Evolutionary conservation across 2,888 invertebrate genomes (phyloP).

Genomic region (Cylindroiulus punctatus): DNA sequence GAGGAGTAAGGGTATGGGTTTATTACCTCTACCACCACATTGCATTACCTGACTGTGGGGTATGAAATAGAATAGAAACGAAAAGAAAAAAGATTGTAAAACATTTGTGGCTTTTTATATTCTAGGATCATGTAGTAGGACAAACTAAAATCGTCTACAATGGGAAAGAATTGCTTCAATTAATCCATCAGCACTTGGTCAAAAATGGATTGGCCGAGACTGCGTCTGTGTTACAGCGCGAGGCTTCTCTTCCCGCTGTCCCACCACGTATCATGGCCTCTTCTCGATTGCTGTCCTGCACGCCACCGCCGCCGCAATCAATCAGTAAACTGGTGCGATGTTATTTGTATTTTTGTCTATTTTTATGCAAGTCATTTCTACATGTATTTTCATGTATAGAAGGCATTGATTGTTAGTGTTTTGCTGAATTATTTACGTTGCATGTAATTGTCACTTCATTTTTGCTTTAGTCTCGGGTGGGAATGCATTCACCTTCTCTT

Average conservation of each 20-base stretch:
- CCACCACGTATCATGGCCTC: constrained; percentile 62
- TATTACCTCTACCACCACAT: too few relatives aligned
- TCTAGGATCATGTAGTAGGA: constrained; percentile 88
- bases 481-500: constrained; percentile 16
- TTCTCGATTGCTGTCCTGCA: constrained; percentile 51
- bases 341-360: neutral
- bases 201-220: constrained; percentile 79
- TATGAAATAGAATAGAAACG: too few relatives aligned
- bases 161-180: constrained; percentile 88
- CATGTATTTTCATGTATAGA: too few relatives aligned
- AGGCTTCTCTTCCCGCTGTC: constrained; percentile 71
- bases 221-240: constrained; percentile 78
- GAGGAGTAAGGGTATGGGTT: too few relatives aligned
- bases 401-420: neutral
- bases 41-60: too few relatives aligned
- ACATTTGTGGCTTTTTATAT: constrained; percentile 53
- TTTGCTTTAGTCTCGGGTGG: neutral
- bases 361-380: neutral
- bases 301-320: constrained; percentile 51
- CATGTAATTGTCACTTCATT: neutral
- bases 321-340: neutral
- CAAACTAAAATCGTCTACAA: constrained; percentile 96
- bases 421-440: neutral
- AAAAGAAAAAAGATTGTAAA: neutral
- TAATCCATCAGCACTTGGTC: constrained; percentile 88